Percentiles rank a stretch among this genome's conserved stretches.
Evolutionary conservation across 2,797 vertebrate genomes (phyloP).

Genomic region (Neoniphon sammara): DNA sequence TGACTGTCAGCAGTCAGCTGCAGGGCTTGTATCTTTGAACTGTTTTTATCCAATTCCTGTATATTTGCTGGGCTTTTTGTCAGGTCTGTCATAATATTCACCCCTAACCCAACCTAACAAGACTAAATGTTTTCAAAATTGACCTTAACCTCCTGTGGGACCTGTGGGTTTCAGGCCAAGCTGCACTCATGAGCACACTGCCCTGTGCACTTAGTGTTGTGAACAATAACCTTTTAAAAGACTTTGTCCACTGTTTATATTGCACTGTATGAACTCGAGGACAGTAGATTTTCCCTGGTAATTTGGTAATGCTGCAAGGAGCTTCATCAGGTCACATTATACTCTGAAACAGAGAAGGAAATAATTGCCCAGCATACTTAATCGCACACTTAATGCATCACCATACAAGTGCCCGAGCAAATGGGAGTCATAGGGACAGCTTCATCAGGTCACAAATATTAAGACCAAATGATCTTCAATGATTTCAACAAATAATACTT

Average conservation of each 20-base stretch:
- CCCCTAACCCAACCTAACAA: neutral
- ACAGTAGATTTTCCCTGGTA: neutral
- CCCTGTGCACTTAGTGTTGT: neutral
- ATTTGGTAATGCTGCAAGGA: neutral
- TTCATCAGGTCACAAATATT: neutral
- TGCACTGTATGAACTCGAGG: neutral
- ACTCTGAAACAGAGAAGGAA: neutral
- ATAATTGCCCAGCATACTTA: neutral
- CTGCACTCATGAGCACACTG: neutral
- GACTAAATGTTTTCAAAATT: neutral
- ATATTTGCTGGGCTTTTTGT: neutral
- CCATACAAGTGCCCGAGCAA: no score
- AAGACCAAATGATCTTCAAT: neutral
- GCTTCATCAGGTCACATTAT: neutral
- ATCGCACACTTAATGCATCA: no score
- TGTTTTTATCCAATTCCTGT: neutral
- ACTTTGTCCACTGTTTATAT: neutral
- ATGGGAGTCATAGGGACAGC: no score
- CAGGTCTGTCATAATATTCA: neutral
- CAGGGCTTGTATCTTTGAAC: no score
- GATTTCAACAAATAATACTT: neutral
- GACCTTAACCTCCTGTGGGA: neutral
- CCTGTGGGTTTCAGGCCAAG: neutral
- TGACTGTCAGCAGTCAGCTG: neutral
- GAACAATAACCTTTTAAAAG: neutral